These are phyloP conservation scores for Halictus ligatus DNA, from an alignment of 2,888 invertebrate genomes.

Conservation along the genomic window DNA sequence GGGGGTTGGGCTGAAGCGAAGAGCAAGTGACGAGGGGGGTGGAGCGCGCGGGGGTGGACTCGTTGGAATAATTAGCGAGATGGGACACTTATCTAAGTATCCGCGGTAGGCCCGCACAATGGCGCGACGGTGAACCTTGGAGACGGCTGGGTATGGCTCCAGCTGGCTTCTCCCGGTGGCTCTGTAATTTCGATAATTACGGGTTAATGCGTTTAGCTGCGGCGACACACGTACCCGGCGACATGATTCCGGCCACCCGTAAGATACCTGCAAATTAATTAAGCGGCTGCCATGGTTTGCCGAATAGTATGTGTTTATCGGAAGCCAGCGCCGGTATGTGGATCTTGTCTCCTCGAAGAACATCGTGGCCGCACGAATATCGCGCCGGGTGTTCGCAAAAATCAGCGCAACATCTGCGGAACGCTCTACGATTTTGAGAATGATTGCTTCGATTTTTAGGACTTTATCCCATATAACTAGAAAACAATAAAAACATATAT, in stretches of 20 bases:
- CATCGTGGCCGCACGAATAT: conserved; percentile 32
- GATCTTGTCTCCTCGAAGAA: conserved; percentile 55
- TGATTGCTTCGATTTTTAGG: neutral
- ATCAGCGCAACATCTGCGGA: neutral
- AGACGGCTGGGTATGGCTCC: conserved; percentile 56
- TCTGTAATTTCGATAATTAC: conserved; percentile 80
- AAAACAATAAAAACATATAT: neutral
- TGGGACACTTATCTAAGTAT: conserved; percentile 69
- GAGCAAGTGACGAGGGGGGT: neutral
- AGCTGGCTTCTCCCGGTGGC: conserved; percentile 61
- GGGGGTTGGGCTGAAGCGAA: neutral
- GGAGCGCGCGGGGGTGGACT: neutral
- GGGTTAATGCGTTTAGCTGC: conserved; percentile 78
- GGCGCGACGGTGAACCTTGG: conserved; percentile 55
- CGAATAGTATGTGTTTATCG: conserved; percentile 59
- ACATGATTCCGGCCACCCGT: conserved; percentile 72
- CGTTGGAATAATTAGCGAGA: conserved; percentile 73
- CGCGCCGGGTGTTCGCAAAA: neutral
- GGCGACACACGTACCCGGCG: conserved; percentile 71
- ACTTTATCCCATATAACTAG: neutral
- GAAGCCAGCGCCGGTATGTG: conserved; percentile 43
- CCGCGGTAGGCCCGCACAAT: conserved; percentile 66
- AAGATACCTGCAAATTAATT: conserved; percentile 78
- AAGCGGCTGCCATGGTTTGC: conserved; percentile 66
- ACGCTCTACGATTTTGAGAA: neutral